Percentiles rank a stretch among this genome's conserved stretches.
These are phyloP conservation scores for Ommatoiulus sabulosus DNA, from an alignment of 2,888 invertebrate genomes.

Conservation along the genomic window DNA sequence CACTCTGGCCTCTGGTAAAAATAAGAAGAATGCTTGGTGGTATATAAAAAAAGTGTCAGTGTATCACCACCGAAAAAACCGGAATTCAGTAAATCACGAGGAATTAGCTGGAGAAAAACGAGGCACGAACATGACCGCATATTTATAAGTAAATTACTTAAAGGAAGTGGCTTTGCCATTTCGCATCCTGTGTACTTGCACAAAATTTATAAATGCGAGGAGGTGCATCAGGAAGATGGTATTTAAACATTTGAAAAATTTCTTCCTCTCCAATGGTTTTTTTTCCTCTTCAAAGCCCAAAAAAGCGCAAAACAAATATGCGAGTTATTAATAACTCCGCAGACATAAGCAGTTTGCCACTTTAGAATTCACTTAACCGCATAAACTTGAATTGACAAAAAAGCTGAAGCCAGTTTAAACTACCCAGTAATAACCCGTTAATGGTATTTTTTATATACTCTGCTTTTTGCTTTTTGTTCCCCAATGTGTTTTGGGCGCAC, in stretches of 20 bases:
- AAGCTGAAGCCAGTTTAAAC: not conserved
- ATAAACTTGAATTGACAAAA: not conserved
- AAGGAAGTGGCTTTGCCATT: constrained; percentile 29
- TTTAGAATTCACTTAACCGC: constrained; percentile 32
- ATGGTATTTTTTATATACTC: not conserved
- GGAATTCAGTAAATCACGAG: constrained; percentile 40
- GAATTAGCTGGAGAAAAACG: constrained; percentile 15
- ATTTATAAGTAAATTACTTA: constrained; percentile 40
- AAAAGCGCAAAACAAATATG: not conserved
- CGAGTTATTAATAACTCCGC: constrained; percentile 11
- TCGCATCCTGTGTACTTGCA: not conserved
- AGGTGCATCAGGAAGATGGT: constrained; percentile 40
- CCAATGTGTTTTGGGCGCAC: no score
- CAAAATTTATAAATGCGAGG: constrained; percentile 26
- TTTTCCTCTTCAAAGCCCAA: not conserved
- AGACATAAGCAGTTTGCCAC: constrained; percentile 12
- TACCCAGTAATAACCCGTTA: not conserved
- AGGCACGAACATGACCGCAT: constrained; percentile 43
- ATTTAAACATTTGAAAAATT: constrained; percentile 24
- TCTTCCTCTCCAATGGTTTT: not conserved
- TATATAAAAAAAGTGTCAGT: constrained; percentile 12
- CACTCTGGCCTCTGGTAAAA: not conserved
- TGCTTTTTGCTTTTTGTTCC: not conserved
- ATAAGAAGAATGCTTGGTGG: not conserved
- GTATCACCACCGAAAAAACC: not conserved